Evolutionary conservation across 1,140 invertebrate species (phyloP), one percentile per base, ranked within the genome.

Genomic region (Chrysopa pallens): DNA sequence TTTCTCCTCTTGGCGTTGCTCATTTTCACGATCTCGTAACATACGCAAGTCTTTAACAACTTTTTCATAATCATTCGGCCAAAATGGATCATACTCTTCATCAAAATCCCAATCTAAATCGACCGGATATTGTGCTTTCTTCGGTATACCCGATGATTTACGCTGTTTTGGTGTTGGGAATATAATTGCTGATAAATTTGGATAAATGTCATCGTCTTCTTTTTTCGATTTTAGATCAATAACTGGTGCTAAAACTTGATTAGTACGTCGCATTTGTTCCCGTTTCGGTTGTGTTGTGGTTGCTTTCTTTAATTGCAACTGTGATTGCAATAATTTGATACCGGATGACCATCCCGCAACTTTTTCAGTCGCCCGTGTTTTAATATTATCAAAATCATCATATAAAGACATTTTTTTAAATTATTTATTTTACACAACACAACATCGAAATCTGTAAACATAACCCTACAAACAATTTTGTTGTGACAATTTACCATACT

Each of bases 31-130:
- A 51, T 67, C 71, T 58, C 66, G 66, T 60, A 57, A 62, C 54
- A 67, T 66, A 46, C 70, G 64, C 46, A 76, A 58, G 68, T 81
- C 88, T 69, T 91, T 92, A 4, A 88, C 79, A 36, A 93, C 77
- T 65, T 94, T 94, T 57, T 96, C 91, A 65, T 96, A 97, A 61
- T 96, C 92, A 67, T 96, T 97, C 6, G 93, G 92, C 77, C 85
- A 88, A 52, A 87, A 66, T 0, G 93, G 92, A 66, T 97, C 89
- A 68, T 98, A 98, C 61, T 97, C 93, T 53, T 80, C 88, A 15
- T 76, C 70, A 38, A 90, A 73, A 63, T 84, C 79, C 84, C 84
- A 89, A 50, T 88, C 82, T 51, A 78, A 76, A 60, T 85, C 84
- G 15, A 60, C 54, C 57, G 57, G 62, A 28, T 35, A 59, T 23